These are phyloP conservation scores for Tachycineta bicolor DNA, from an alignment of 2,113 vertebrate species.

Conservation along the genomic window DNA sequence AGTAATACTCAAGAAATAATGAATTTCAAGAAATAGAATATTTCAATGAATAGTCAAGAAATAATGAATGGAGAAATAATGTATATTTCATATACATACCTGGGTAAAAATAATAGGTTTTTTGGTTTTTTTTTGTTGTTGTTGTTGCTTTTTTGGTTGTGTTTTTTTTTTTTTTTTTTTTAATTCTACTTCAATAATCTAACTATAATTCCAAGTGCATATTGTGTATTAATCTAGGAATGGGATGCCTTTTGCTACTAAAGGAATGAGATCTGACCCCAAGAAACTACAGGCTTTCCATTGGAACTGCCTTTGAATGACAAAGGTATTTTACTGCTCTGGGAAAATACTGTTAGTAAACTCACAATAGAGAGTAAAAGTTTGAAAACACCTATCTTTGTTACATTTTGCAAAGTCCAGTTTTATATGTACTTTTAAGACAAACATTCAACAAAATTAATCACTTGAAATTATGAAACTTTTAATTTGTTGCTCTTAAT, in stretches of 20 bases:
- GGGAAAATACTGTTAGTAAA: not conserved
- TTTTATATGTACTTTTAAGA: not conserved
- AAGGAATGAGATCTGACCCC: not conserved
- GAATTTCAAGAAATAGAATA: too few species aligned
- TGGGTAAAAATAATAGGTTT: not conserved
- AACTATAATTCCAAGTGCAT: not conserved
- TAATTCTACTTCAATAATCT: not conserved
- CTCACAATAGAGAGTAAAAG: not conserved
- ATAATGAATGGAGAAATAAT: too few species aligned
- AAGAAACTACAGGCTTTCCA: not conserved
- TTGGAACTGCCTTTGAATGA: not conserved
- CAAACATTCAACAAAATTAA: not conserved
- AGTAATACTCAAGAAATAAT: too few species aligned
- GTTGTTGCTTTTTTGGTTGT: too few species aligned
- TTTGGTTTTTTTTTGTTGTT: too few species aligned
- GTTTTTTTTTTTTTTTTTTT: too few species aligned
- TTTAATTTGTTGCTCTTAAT: not conserved
- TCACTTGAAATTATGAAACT: not conserved
- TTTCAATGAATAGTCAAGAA: too few species aligned
- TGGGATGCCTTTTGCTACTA: not conserved
- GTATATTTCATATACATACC: not conserved
- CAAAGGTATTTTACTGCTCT: not conserved
- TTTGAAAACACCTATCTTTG: not conserved
- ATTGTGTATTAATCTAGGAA: not conserved
- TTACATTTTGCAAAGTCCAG: not conserved